Evolutionary conservation across 1,140 invertebrate genomes (phyloP), one percentile per base, ranked within the genome.

Genomic region (Fopius arisanus): DNA sequence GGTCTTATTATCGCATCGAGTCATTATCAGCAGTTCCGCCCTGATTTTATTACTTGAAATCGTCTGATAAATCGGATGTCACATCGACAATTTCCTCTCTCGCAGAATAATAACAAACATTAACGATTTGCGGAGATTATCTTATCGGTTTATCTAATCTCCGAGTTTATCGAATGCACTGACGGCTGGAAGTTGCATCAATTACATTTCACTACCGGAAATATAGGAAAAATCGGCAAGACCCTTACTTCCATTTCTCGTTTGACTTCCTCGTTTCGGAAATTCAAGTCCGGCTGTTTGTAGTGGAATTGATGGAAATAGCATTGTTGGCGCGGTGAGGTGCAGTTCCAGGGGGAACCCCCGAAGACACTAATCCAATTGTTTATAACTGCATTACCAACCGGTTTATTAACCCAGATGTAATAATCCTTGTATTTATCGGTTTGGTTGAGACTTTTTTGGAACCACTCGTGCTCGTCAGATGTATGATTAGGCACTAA

Each of bases 401-500:
- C 23, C 14, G 31, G 21, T 40, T 86, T 88, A 67, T 92, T 84
- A 23, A 80, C 84, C 94, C 95, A 96, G 21, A 96, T 82, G 77
- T 95, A 94, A 81, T 90, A 95, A 80, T 96, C 90, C 23, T 87
- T 86, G 67, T 93, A 96, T 0, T 87, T 87, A 9, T 82, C 80
- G 41, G 89, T 84, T 10, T 40, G 82, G 83, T 89, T 80, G 1
- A 89, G 75, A 19, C 93, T 94, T 73, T 90, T 87, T 51, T 84
- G 67, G 80, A 96, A 96, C 94, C 95, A 96, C 31, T 91, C 87
- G 76, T 92, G 92, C 65, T 91, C 78, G 65, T 92, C 88, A 71
- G 94, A 95, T 0, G 94, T 91, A 74, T 95, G 94, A 82, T 96
- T 95, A 1, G 95, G 92, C 6, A 87, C 84, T 10, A 86, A 79